Evolutionary conservation across 2,797 vertebrate species (phyloP).

Genomic region (Chiloscyllium punctatum): DNA sequence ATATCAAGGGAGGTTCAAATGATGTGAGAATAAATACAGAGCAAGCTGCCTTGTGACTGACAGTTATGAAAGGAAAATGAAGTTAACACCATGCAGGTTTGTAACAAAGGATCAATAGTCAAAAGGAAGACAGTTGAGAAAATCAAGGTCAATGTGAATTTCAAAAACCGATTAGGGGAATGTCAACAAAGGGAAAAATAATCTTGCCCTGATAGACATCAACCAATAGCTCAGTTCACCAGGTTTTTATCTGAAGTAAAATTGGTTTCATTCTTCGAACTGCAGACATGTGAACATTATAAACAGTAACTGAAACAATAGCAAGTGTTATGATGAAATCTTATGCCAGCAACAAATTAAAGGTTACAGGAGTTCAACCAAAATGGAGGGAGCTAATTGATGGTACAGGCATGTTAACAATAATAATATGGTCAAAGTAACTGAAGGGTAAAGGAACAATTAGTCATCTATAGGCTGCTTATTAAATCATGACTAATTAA

Average conservation of each 20-base stretch:
- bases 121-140: conserved; percentile 11
- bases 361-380: background rate
- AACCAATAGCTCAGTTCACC: background rate
- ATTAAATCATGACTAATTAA: conserved; percentile 24
- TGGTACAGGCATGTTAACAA: background rate
- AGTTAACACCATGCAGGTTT: background rate
- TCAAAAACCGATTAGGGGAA: background rate
- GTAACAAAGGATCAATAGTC: background rate
- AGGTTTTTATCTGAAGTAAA: background rate
- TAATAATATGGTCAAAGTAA: background rate
- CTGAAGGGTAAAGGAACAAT: conserved; percentile 9
- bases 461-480: background rate
- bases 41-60: background rate
- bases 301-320: background rate
- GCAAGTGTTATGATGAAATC: background rate
- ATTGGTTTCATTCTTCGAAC: background rate
- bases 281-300: background rate
- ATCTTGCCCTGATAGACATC: background rate
- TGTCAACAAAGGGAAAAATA: background rate
- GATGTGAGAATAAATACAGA: background rate
- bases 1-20: background rate
- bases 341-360: background rate
- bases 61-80: background rate
- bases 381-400: background rate
- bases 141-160: background rate